These are phyloP conservation scores for Apeltes quadracus DNA, from an alignment of 2,113 vertebrate genomes.

Conservation along the genomic window DNA sequence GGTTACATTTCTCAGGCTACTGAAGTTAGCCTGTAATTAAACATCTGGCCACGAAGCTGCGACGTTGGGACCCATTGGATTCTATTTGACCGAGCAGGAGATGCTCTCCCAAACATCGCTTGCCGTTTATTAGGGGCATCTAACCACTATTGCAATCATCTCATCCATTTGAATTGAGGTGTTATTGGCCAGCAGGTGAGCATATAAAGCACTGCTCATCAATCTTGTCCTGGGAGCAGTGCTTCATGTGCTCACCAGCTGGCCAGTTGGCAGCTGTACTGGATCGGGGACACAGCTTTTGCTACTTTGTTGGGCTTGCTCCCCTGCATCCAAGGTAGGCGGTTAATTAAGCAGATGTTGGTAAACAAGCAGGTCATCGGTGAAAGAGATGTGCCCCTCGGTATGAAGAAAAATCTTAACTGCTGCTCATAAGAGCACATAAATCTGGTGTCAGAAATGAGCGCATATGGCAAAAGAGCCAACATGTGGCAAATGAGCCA, in stretches of 20 bases:
- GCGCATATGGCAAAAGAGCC: conserved; percentile 66
- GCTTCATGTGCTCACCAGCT: conserved; percentile 71
- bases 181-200: conserved; percentile 63
- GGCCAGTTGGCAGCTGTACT: conserved; percentile 68
- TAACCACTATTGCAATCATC: conserved; percentile 63
- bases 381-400: conserved; percentile 50
- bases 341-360: conserved; percentile 81
- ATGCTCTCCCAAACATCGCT: conserved; percentile 49
- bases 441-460: conserved; percentile 56
- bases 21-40: conserved; percentile 50
- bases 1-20: conserved; percentile 8
- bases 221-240: conserved; percentile 66
- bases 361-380: conserved; percentile 74
- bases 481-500: conserved; percentile 78
- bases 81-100: conserved; percentile 61
- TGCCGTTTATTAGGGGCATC: conserved; percentile 62
- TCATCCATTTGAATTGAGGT: conserved; percentile 60
- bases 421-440: conserved; percentile 34
- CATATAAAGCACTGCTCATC: no score
- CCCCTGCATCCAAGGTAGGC: conserved; percentile 55
- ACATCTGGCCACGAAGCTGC: conserved; percentile 69
- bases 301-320: conserved; percentile 40
- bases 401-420: conserved; percentile 37
- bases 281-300: conserved; percentile 22
- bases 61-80: conserved; percentile 42